Base-by-base conservation (phyloP, 2,797 vertebrate species). In the Sebastes diploproa region DNA sequence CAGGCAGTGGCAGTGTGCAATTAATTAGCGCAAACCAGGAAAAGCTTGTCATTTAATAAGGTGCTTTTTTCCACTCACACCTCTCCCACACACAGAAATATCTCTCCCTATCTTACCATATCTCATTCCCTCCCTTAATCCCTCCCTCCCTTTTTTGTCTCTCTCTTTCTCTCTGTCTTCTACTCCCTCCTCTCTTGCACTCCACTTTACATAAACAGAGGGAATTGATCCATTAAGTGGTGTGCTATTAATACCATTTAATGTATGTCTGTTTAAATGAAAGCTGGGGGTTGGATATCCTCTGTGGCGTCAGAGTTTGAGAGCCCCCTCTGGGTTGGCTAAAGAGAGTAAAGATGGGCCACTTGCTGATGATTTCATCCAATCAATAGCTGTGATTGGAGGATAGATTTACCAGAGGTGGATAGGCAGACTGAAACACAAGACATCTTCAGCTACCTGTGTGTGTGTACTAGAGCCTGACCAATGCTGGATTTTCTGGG, bases 41-140 rank as follows among this genome's bases (percentile, higher is more conserved):
- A 97, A 97, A 97, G 96, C 97, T 97, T 98, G 97, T 98, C 97
- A 97, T 97, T 98, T 98, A 97, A 98, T 97, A 97, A 97, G 96
- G 90, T 88, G 87, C 91, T 96, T 96, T 96, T 90, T 72, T 75
- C 52, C 66, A 77, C 93, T 96, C 96, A 95, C 94, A 96, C 95
- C 81, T 85, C 92, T 88, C 84, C 61, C 88, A 85, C 85, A 86
- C 78, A 75, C 77, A 80, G 81, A 91, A 87, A 89, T 89, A 88
- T 89, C 70, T 75, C 77, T 87, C 86, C 77, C 86, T 74, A 78
- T 89, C 87, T 85, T 71, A 67, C 81, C 83, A 88, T 88, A 84
- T 80, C 80, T 87, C 80, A 90, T 85, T 76, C 74, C 64, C 65
- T 77, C 73, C 27, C 80, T 72, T 80, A 75, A 83, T 89, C 82